These are phyloP conservation scores for Neoitamus cyanurus DNA, from an alignment of 2,888 invertebrate genomes.

Conservation along the genomic window DNA sequence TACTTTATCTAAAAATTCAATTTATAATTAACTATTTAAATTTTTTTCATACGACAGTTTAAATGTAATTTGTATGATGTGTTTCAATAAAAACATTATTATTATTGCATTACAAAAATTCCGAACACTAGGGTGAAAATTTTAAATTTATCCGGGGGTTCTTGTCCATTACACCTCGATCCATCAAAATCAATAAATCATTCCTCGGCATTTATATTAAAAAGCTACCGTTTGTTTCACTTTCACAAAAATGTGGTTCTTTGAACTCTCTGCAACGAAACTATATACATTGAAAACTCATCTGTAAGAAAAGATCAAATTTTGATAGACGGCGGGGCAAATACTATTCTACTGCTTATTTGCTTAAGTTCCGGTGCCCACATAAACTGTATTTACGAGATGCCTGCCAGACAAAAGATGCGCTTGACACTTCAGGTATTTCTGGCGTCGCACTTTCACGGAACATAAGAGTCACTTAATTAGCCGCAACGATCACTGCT, in stretches of 20 bases:
- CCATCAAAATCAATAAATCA: no score
- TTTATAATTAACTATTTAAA: no score
- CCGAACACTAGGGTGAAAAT: no score
- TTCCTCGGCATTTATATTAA: no score
- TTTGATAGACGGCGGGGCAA: background rate
- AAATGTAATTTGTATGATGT: no score
- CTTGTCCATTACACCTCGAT: no score
- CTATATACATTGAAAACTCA: background rate
- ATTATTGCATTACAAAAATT: no score
- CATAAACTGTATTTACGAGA: background rate
- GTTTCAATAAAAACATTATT: no score
- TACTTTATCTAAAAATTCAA: no score
- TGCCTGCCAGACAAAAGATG: conserved; percentile 6
- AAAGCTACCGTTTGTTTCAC: background rate
- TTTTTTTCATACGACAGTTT: no score
- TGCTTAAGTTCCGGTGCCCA: background rate
- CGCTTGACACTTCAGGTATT: conserved; percentile 25
- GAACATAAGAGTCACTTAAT: background rate
- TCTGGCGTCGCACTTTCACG: conserved; percentile 13
- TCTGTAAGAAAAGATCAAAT: background rate
- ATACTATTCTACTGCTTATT: background rate
- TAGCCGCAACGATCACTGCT: background rate
- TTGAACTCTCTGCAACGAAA: background rate
- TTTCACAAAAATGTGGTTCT: background rate
- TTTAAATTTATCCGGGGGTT: no score